A percentile compares a stretch with the other conserved stretches of the same genome.
Conservation (phyloP, 2,113 vertebrate genomes). For the Gambusia holbrooki region DNA sequence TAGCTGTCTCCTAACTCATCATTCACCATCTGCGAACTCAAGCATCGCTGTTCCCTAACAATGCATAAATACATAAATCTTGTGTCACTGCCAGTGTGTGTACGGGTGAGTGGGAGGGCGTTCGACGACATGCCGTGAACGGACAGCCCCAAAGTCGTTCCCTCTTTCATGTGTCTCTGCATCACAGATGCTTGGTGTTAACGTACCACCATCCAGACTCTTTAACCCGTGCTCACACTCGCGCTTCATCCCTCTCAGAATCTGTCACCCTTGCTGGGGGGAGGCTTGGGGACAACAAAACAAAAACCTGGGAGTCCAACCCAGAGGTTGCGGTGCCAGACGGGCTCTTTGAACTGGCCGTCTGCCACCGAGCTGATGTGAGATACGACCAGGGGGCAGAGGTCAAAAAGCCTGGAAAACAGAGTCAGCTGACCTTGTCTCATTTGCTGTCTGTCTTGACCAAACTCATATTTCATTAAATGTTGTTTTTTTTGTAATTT, state of each 20-base stretch:
- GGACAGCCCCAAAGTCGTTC: conserved; percentile 53
- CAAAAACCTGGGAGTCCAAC: conserved; percentile 48
- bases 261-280: conserved; percentile 51
- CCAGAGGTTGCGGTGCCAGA: conserved; percentile 73
- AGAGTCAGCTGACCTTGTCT: conserved; percentile 47
- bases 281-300: conserved; percentile 53
- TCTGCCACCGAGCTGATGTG: conserved; percentile 56
- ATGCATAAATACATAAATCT: conserved; percentile 84
- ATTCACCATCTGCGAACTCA: conserved; percentile 58
- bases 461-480: conserved; percentile 41
- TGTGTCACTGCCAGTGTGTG: conserved; percentile 35
- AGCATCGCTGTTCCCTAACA: conserved; percentile 57
- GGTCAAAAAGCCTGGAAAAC: conserved; percentile 55
- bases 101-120: conserved; percentile 4
- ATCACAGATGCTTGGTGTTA: conserved; percentile 73
- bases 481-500: conserved; percentile 1
- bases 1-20: conserved; percentile 27
- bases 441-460: conserved; percentile 7
- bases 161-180: conserved; percentile 74
- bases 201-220: conserved; percentile 63
- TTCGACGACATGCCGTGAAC: conserved; percentile 58
- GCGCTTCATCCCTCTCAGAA: conserved; percentile 39
- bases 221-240: conserved; percentile 17
- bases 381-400: conserved; percentile 53
- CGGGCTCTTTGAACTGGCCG: conserved; percentile 68